Base-by-base conservation (phyloP, 2,888 invertebrate genomes). In the Automeris io region DNA sequence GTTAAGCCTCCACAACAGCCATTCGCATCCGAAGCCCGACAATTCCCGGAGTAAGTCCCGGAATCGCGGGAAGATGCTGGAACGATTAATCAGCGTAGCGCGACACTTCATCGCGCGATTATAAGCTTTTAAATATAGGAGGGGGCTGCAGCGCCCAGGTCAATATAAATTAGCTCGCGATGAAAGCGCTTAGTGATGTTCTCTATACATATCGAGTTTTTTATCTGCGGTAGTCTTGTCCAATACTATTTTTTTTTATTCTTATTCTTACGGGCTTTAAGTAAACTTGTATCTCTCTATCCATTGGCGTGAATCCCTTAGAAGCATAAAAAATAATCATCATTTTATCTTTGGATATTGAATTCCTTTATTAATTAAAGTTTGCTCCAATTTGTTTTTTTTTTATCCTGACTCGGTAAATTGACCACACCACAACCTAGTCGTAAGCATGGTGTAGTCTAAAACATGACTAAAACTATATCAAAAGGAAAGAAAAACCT, bases 81-180 rank as follows among this genome's bases (percentile, higher is more conserved):
- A 63, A 61, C 70, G 70, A 82, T 80, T 82, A 79, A 83, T 83
- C 80, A 80, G 59, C 66, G 62, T 61, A 57, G 66, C 16, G 74
- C 72, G 71, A 73, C 76, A 77, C 79, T 82, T 81, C 80, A 76
- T 80, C 74, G 79, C 58, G 70, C 81, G 80, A 83, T 83, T 83
- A 83, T 82, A 85, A 83, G 85, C 81, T 77, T 78, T 82, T 81
- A 81, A 77, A 73, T 71, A 74, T 71, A 65, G 67, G 60, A 61
- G 67, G 75, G 78, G 65, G 39, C 32, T 70, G 76, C 71, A 72
- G 65, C 48, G 42, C 54, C 55, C 57, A 61, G 70, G 62, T 69
- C 79, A 60, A 79, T 78, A 80, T 83, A 82, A 82, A 83, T 82
- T 83, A 80, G 79, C 73, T 70, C 41, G 74, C 67, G 79, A 77